Base-by-base conservation (phyloP, 2,888 invertebrate species). In the Acanthosepion lycidas region DNA sequence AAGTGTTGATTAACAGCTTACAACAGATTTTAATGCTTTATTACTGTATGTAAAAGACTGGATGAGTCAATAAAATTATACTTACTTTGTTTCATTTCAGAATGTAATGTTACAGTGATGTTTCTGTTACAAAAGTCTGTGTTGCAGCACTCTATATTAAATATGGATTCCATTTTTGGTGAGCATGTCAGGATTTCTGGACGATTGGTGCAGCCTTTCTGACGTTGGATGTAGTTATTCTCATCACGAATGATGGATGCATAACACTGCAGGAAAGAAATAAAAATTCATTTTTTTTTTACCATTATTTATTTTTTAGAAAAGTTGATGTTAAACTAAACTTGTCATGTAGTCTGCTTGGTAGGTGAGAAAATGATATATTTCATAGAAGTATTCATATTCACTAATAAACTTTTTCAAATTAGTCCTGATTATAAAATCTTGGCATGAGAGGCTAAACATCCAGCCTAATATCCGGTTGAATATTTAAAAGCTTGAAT, bases 131-230 rank as follows among this genome's bases (percentile, higher is more conserved):
- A 97, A 92, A 95, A 95, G 26, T 96, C 95, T 5, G 95, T 95
- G 53, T 95, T 95, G 93, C 96, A 97, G 95, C 96, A 97, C 23
- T 95, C 94, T 91, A 96, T 95, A 6, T 96, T 96, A 3, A 95
- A 94, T 49, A 95, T 95, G 93, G 95, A 94, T 94, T 78, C 94
- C 92, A 53, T 94, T 93, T 8, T 95, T 91, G 20, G 55, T 15
- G n/a, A 26, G 42, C 94, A 94, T 18, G 53, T 94, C 6, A 94
- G 20, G 20, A 94, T 28, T n/a, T 94, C 59, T 64, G 33, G 59
- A 33, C 26, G 64, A 4, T 94, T 23, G 0, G 48, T 94, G 28
- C 94, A 94, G 28, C 94, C 94, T 55, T 94, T 94, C 28, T 94
- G 94, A 28, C 28, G 33, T 23, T 51, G 8, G 15, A 94, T 26